Conservation (phyloP, 35 echinoderm and acorn worm genomes). For the Lytechinus pictus region DNA sequence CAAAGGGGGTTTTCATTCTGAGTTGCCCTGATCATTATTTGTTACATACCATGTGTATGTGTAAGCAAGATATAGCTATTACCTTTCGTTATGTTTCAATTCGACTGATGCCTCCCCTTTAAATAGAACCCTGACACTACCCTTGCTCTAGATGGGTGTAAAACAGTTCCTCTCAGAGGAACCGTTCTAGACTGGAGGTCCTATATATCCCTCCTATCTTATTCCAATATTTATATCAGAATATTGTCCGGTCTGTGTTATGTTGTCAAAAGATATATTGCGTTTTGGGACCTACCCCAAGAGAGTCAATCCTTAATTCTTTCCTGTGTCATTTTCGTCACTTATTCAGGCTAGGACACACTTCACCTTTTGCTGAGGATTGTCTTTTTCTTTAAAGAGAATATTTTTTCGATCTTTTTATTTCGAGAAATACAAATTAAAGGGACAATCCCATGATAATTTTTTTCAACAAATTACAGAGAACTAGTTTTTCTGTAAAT, state of each 20-base stretch:
- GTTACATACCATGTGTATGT: too few relatives aligned
- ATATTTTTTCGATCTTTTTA: not conserved
- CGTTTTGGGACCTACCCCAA: not conserved
- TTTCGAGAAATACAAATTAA: too few relatives aligned
- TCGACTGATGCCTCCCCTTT: too few relatives aligned
- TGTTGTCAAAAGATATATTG: not conserved
- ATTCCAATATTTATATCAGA: not conserved
- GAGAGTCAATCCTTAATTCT: not conserved
- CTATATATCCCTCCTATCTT: not conserved
- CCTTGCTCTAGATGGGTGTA: not conserved
- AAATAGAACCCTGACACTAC: not conserved
- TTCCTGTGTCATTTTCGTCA: conserved; percentile 2
- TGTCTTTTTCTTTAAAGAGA: not conserved
- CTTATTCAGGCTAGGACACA: not conserved
- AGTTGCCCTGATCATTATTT: too few relatives aligned
- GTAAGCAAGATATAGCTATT: too few relatives aligned
- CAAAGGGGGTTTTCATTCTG: too few relatives aligned
- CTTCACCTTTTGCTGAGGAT: not conserved
- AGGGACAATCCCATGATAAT: too few relatives aligned
- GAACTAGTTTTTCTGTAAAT: not conserved
- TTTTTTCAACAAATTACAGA: too few relatives aligned
- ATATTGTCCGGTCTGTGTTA: not conserved
- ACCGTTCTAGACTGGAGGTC: not conserved
- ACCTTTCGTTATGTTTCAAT: too few relatives aligned
- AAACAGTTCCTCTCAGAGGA: not conserved